Percentiles rank a stretch among this genome's conserved stretches.
These are phyloP conservation scores for Halocaridina rubra DNA, from an alignment of 2,888 invertebrate genomes.

Conservation along the genomic window DNA sequence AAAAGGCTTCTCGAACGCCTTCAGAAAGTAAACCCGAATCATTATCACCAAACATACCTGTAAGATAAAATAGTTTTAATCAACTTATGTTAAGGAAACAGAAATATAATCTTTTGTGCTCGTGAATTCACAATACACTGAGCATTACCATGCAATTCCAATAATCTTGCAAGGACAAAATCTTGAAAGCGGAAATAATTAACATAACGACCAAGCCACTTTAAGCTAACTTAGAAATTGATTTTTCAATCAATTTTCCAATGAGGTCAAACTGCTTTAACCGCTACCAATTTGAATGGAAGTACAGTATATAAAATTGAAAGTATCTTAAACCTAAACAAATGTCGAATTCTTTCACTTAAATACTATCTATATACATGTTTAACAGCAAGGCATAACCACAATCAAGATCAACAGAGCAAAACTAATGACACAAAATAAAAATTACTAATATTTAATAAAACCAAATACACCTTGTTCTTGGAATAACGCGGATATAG, in stretches of 20 bases:
- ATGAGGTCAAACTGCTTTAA: too few relatives aligned
- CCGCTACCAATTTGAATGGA: background rate
- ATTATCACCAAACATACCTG: slow-evolving; percentile 33
- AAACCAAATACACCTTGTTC: too few relatives aligned
- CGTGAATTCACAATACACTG: background rate
- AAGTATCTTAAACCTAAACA: background rate
- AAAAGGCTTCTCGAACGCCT: slow-evolving; percentile 42
- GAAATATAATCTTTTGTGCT: background rate
- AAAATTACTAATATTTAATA: too few relatives aligned
- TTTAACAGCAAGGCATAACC: too few relatives aligned
- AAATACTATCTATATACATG: background rate
- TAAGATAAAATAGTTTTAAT: background rate
- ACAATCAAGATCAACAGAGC: too few relatives aligned
- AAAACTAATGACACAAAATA: too few relatives aligned
- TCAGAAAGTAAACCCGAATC: slow-evolving; percentile 38
- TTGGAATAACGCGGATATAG: too few relatives aligned
- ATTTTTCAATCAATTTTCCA: too few relatives aligned
- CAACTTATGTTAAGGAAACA: background rate
- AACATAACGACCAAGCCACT: background rate
- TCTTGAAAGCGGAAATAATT: background rate
- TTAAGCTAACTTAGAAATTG: background rate
- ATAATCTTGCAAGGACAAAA: background rate
- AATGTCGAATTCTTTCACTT: background rate
- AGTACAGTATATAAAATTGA: background rate
- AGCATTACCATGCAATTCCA: background rate